These are phyloP conservation scores for Hylomyscus alleni DNA, from an alignment of 2,797 vertebrate species.

Conservation along the genomic window DNA sequence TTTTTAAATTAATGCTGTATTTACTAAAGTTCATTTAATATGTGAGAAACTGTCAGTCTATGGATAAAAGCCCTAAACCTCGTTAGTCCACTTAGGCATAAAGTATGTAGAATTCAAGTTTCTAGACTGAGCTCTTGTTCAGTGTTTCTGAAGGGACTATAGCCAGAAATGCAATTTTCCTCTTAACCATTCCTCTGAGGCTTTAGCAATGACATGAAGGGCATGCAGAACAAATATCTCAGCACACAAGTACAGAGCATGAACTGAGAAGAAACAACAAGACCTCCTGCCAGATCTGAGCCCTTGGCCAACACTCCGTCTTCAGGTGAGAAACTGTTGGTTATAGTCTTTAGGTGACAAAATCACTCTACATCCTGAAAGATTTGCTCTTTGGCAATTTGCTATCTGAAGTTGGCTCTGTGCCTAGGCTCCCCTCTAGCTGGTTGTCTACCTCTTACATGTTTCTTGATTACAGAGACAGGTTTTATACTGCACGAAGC, in stretches of 20 bases:
- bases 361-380: neutral
- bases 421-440: neutral
- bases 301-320: neutral
- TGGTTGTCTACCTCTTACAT: neutral
- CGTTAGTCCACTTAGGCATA: neutral
- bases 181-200: neutral
- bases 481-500: neutral
- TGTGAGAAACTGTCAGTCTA: constrained; percentile 19
- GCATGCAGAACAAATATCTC: neutral
- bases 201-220: neutral
- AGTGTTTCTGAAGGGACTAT: constrained; percentile 11
- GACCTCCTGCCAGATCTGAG: neutral
- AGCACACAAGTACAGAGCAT: neutral
- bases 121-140: neutral
- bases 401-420: neutral
- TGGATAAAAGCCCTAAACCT: neutral
- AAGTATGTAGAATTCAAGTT: neutral
- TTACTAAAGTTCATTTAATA: neutral
- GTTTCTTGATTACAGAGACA: neutral
- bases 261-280: neutral
- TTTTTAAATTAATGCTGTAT: neutral
- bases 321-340: constrained; percentile 12
- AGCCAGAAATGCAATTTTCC: neutral
- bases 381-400: neutral
- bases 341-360: neutral